Conservation (phyloP, 1,140 invertebrate genomes). For the Frieseomelitta varia region DNA sequence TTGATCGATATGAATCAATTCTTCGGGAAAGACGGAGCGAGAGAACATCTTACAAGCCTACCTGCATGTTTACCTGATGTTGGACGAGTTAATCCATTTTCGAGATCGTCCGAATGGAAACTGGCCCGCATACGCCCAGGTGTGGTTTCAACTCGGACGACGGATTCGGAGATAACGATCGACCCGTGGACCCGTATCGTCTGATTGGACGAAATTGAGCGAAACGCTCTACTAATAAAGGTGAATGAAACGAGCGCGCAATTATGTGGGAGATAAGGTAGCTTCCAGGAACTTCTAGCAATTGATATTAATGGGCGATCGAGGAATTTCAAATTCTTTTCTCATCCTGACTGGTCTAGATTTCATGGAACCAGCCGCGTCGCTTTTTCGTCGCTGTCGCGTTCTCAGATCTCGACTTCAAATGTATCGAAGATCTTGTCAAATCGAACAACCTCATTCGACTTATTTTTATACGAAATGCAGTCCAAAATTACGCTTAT, state of each 20-base stretch:
- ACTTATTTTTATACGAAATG: no score
- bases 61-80: conserved; percentile 66
- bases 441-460: neutral
- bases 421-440: neutral
- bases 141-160: conserved; percentile 62
- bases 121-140: conserved; percentile 74
- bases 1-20: neutral
- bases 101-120: conserved; percentile 5
- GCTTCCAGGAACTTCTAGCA: conserved; percentile 53
- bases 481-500: neutral
- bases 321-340: conserved; percentile 12
- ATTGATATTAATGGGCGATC: conserved; percentile 67
- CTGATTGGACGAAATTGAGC: conserved; percentile 72
- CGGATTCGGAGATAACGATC: conserved; percentile 62
- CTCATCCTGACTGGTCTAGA: neutral
- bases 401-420: neutral
- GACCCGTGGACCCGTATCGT: conserved; percentile 69
- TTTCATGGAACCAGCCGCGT: conserved; percentile 5
- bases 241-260: conserved; percentile 61
- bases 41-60: conserved; percentile 23
- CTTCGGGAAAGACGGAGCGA: neutral
- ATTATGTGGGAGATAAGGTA: conserved; percentile 67
- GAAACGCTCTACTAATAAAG: conserved; percentile 61
- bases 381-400: neutral
- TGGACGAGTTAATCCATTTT: conserved; percentile 51